Evolutionary conservation across 2,888 invertebrate genomes (phyloP).

Genomic region (Hoplodrina ambigua): DNA sequence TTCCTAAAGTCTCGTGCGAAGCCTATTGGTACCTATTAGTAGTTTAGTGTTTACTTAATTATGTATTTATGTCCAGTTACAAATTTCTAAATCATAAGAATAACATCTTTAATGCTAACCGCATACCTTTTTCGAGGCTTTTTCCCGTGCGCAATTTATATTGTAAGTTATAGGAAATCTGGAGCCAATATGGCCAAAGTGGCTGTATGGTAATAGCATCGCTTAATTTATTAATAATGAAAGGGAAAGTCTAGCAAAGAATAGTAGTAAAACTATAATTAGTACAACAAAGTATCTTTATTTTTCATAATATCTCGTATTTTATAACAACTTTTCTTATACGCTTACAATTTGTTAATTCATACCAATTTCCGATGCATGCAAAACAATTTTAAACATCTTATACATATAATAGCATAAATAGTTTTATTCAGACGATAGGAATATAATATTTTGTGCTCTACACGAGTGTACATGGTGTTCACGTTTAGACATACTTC

Average conservation of each 20-base stretch:
- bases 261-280: slow-evolving; percentile 31
- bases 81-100: no score
- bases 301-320: slow-evolving; percentile 77
- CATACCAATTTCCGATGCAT: slow-evolving; percentile 74
- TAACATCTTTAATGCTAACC: no score
- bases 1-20: no score
- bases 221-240: no score
- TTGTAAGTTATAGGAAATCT: no score
- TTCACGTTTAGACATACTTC: slow-evolving; percentile 56
- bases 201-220: no score
- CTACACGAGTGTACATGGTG: slow-evolving; percentile 65
- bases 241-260: not conserved
- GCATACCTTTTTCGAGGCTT: no score
- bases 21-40: no score
- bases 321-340: slow-evolving; percentile 78
- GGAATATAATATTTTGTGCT: slow-evolving; percentile 72
- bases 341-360: slow-evolving; percentile 75
- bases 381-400: slow-evolving; percentile 74
- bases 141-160: no score
- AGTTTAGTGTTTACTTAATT: no score
- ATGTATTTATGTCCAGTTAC: no score
- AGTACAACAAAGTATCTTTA: slow-evolving; percentile 78
- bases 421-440: slow-evolving; percentile 64
- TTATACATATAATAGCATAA: slow-evolving; percentile 62
- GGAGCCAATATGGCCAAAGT: no score